A percentile compares a stretch with the other conserved stretches of the same genome.
These are phyloP conservation scores for Philaethria dido DNA, from an alignment of 2,888 invertebrate species.

Conservation along the genomic window DNA sequence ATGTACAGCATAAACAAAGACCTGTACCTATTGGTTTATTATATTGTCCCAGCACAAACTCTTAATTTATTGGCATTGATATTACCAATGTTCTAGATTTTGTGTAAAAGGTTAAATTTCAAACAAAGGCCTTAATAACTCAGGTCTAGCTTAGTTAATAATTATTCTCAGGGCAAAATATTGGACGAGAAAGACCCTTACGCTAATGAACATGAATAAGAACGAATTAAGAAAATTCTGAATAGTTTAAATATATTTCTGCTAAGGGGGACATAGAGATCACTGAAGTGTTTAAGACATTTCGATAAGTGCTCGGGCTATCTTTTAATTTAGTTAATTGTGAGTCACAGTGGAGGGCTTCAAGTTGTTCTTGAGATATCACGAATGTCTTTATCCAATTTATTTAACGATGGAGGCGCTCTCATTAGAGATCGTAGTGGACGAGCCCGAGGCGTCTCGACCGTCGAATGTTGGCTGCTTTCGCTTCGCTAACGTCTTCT, in stretches of 20 bases:
- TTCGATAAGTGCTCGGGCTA: slow-evolving; percentile 76
- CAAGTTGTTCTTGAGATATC: slow-evolving; percentile 82
- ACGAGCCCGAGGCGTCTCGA: slow-evolving; percentile 50
- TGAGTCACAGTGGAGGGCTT: slow-evolving; percentile 79
- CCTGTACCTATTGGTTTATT: slow-evolving; percentile 57
- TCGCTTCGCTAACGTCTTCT: slow-evolving; percentile 58
- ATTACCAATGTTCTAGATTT: slow-evolving; percentile 65
- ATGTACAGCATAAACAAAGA: slow-evolving; percentile 45
- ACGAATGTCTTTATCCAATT: slow-evolving; percentile 83
- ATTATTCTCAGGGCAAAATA: neutral
- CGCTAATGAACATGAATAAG: slow-evolving; percentile 30
- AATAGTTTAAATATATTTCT: slow-evolving; percentile 31
- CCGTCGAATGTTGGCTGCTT: slow-evolving; percentile 62
- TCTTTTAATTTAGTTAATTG: slow-evolving; percentile 84
- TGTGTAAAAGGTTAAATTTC: slow-evolving; percentile 69
- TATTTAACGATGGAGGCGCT: slow-evolving; percentile 81
- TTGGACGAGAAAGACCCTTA: slow-evolving; percentile 9
- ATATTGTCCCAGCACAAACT: slow-evolving; percentile 58
- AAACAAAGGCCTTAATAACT: slow-evolving; percentile 57
- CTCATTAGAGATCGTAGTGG: slow-evolving; percentile 79
- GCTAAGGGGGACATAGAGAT: slow-evolving; percentile 53
- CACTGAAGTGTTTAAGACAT: slow-evolving; percentile 62
- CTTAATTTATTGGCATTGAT: slow-evolving; percentile 70
- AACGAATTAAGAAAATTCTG: slow-evolving; percentile 57
- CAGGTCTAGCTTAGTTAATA: slow-evolving; percentile 40